These are phyloP conservation scores for Phasia obesa DNA, from an alignment of 2,888 invertebrate species.

Conservation along the genomic window DNA sequence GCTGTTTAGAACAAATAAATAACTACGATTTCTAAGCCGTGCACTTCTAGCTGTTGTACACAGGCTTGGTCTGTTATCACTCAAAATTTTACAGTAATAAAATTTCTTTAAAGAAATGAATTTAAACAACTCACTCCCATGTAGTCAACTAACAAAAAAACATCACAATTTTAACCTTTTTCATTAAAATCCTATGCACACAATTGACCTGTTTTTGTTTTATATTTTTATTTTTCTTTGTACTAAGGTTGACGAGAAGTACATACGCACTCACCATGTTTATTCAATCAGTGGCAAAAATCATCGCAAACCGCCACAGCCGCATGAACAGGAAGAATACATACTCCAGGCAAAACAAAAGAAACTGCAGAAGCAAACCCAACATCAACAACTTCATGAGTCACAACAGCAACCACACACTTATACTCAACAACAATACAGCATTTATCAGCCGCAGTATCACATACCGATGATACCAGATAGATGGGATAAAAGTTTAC, in stretches of 20 bases:
- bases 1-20: too few species aligned
- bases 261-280: conserved; percentile 81
- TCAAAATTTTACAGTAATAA: too few species aligned
- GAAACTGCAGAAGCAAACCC: conserved; percentile 73
- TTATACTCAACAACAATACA: conserved; percentile 74
- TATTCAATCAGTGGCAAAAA: conserved; percentile 79
- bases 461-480: conserved; percentile 78
- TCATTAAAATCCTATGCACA: not conserved
- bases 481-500: conserved; percentile 81
- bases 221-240: not conserved
- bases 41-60: too few species aligned
- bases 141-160: too few species aligned
- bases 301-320: conserved; percentile 80
- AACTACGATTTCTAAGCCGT: too few species aligned
- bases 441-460: conserved; percentile 76
- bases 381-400: conserved; percentile 73
- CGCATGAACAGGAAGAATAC: conserved; percentile 74
- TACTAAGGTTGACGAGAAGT: conserved; percentile 81
- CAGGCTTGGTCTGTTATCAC: too few species aligned
- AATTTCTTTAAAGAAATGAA: too few species aligned
- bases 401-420: conserved; percentile 76
- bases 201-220: not conserved
- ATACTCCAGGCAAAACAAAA: conserved; percentile 74
- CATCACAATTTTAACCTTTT: not conserved
- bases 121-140: too few species aligned